Conservation (phyloP, 1,140 invertebrate genomes). For the Cylas formicarius region DNA sequence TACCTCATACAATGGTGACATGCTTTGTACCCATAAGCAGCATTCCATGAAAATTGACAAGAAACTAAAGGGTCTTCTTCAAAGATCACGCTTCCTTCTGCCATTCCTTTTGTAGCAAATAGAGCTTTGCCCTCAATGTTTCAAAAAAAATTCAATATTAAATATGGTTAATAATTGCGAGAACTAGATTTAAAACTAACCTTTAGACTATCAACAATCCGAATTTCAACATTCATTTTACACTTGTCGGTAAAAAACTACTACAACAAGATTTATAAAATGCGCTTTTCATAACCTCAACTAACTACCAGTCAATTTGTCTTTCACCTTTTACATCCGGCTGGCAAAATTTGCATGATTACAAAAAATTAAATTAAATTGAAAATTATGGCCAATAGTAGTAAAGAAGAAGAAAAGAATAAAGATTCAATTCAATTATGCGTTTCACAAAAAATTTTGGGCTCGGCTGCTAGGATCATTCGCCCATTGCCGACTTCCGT, state of each 20-base stretch:
- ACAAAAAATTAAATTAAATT: no score
- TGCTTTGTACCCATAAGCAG: slow-evolving; percentile 76
- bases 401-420: no score
- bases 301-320: no score
- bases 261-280: no score
- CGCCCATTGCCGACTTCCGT: no score
- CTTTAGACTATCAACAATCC: slow-evolving; percentile 18
- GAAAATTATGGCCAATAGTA: no score
- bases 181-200: slow-evolving; percentile 2
- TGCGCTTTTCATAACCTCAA: no score
- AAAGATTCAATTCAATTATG: no score
- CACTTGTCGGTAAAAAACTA: background rate
- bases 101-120: slow-evolving; percentile 64
- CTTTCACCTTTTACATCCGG: no score
- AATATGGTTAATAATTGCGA: background rate
- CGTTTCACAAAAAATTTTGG: no score
- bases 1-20: slow-evolving; percentile 86
- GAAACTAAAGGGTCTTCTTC: slow-evolving; percentile 82
- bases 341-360: no score
- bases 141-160: slow-evolving; percentile 32
- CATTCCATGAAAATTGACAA: slow-evolving; percentile 92
- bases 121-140: slow-evolving; percentile 71
- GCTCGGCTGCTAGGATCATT: no score
- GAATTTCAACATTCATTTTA: slow-evolving; percentile 26
- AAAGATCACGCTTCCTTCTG: slow-evolving; percentile 72